Base-by-base conservation (phyloP, 2,797 vertebrate species). In the Rhadinocentrus ornatus region DNA sequence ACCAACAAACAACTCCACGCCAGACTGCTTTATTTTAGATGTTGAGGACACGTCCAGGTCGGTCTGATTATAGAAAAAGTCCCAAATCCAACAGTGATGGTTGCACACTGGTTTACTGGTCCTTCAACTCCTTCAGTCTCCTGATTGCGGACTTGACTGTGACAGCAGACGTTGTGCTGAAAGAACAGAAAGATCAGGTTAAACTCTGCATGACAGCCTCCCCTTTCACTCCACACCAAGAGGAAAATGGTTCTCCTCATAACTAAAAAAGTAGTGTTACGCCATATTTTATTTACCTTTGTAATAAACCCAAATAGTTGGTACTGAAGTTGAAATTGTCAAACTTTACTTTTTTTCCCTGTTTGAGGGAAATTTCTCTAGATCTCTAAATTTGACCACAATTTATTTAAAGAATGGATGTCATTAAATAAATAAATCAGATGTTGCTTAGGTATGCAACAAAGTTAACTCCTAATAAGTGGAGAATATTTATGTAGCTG, bases 121-220 rank as follows among this genome's bases (percentile, higher is more conserved):
- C 98, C 91, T 99, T 99, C 94, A 99, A 74, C 87, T 99, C 97
- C 94, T 96, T 98, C 95, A 99, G 94, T 88, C 98, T 96, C 94
- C 98, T 97, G 94, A 99, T 99, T 0, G 98, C 97, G 18, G 98
- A 99, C 89, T 99, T 99, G 66, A 99, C 98, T 71, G 98, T 99
- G 90, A 99, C 98, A 3, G 98, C 98, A 18, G 98, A 99, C 58
- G 98, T 99, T 89, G 98, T 99, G 93, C 97, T 99, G 92, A 10
- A 78, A 78, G 80, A 62, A 7, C 13, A 4, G 12, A 13, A 1
- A 20, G 13, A 64, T 4, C 9, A 41, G 9, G 26, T 58, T 52
- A 60, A 70, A 54, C 5, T 61, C 4, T 6, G 1, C 20, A 27
- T 11, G 22, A 24, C 7, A 46, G 12, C 2, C 12, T 24, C 11